A percentile compares a stretch with the other conserved stretches of the same genome.
Conservation (phyloP, 2,888 invertebrate species). For the Amblyteles armatorius region DNA sequence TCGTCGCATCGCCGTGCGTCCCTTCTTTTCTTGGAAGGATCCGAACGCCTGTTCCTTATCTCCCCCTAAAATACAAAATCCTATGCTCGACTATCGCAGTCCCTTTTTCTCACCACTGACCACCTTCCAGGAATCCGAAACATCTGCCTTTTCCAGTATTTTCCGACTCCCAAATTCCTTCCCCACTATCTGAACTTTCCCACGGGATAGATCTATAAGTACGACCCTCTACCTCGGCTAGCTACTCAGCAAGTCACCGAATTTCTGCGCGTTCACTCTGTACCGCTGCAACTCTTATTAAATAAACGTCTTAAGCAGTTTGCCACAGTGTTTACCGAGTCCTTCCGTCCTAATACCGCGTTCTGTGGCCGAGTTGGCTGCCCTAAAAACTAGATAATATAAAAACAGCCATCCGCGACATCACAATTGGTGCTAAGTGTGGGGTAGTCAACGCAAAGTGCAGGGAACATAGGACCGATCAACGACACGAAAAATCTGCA, state of each 20-base stretch:
- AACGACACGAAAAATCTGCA: too few species aligned
- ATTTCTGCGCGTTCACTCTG: neutral
- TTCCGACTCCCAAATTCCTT: too few species aligned
- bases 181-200: too few species aligned
- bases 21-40: neutral
- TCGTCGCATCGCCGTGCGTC: neutral
- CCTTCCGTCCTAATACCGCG: slow-evolving; percentile 1
- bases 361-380: neutral
- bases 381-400: too few species aligned
- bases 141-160: too few species aligned
- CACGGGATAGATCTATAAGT: neutral
- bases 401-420: neutral
- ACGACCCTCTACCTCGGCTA: neutral
- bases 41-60: neutral
- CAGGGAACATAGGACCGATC: too few species aligned
- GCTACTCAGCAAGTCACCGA: neutral
- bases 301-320: slow-evolving; percentile 1
- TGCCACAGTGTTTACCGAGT: slow-evolving; percentile 1
- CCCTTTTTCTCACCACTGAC: too few species aligned
- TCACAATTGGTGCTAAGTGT: neutral
- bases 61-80: neutral
- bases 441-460: too few species aligned
- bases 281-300: neutral
- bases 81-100: too few species aligned
- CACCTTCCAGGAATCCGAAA: too few species aligned